These are phyloP conservation scores for Enoplosus armatus DNA, from an alignment of 2,797 vertebrate species.

Conservation along the genomic window DNA sequence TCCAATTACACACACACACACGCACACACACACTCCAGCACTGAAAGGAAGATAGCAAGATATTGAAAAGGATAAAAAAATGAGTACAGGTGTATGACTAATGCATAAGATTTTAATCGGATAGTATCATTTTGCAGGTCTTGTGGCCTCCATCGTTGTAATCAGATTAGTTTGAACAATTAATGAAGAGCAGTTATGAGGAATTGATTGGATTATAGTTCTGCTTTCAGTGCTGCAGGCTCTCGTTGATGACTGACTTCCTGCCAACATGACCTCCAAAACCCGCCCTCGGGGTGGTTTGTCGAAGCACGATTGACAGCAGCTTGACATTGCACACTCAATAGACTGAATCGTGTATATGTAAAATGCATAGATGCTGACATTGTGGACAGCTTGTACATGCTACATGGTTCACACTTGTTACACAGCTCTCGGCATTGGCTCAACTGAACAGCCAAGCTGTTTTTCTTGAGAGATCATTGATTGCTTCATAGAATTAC, in stretches of 20 bases:
- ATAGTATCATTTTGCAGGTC: constrained; percentile 32
- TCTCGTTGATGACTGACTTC: constrained; percentile 2
- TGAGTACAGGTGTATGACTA: constrained; percentile 12
- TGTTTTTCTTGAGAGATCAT: constrained; percentile 6
- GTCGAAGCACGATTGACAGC: constrained; percentile 45
- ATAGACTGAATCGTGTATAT: constrained; percentile 14
- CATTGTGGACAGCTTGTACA: background rate
- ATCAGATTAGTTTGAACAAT: constrained; percentile 49
- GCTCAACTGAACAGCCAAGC: background rate
- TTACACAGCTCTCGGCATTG: background rate
- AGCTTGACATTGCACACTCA: constrained; percentile 15
- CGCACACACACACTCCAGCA: constrained; percentile 13
- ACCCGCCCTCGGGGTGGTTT: background rate
- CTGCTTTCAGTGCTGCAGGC: background rate
- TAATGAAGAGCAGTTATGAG: constrained; percentile 31
- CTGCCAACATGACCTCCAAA: constrained; percentile 44
- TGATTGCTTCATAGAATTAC: constrained; percentile 37
- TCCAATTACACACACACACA: constrained; percentile 19
- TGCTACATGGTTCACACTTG: no score
- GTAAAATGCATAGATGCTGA: constrained; percentile 19
- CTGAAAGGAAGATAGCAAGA: constrained; percentile 19
- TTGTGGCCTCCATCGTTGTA: constrained; percentile 14
- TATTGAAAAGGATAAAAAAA: constrained; percentile 41
- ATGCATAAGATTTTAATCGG: constrained; percentile 37
- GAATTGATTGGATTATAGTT: constrained; percentile 38